A percentile compares a stretch with the other conserved stretches of the same genome.
Evolutionary conservation across 1,140 invertebrate species (phyloP).

Genomic region (Aphis gossypii): DNA sequence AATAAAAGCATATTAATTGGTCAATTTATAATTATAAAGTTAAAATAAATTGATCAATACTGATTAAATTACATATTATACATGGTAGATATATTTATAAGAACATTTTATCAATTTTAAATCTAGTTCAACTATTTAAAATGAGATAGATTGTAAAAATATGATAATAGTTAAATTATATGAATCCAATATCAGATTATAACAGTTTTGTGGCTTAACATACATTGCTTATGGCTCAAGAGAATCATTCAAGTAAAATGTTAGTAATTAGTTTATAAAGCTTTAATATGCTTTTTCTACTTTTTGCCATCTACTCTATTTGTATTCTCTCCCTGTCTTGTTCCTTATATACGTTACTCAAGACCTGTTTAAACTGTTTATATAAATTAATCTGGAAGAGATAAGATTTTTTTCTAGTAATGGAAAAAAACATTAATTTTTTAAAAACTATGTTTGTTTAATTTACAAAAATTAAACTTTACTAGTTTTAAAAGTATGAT

Average conservation of each 20-base stretch:
- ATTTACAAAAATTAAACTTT: too few relatives aligned
- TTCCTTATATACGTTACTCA: neutral
- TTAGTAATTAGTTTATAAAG: neutral
- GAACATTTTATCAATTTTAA: neutral
- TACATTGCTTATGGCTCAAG: neutral
- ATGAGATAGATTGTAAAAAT: neutral
- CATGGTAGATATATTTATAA: neutral
- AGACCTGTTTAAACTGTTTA: neutral
- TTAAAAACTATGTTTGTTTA: too few relatives aligned
- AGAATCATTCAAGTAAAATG: neutral
- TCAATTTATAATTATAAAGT: neutral
- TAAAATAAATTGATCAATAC: neutral
- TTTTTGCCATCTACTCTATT: neutral
- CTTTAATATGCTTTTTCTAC: neutral
- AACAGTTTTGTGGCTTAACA: neutral
- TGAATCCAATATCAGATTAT: neutral
- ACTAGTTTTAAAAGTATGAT: too few relatives aligned
- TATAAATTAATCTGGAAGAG: neutral
- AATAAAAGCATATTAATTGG: neutral
- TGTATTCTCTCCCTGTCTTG: neutral
- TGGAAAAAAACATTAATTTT: too few relatives aligned
- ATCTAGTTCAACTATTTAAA: neutral
- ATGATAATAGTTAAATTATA: neutral
- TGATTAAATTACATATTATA: neutral
- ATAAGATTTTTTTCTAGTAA: too few relatives aligned